Conservation (phyloP, 2,888 invertebrate genomes). For the Cryptops parisi region DNA sequence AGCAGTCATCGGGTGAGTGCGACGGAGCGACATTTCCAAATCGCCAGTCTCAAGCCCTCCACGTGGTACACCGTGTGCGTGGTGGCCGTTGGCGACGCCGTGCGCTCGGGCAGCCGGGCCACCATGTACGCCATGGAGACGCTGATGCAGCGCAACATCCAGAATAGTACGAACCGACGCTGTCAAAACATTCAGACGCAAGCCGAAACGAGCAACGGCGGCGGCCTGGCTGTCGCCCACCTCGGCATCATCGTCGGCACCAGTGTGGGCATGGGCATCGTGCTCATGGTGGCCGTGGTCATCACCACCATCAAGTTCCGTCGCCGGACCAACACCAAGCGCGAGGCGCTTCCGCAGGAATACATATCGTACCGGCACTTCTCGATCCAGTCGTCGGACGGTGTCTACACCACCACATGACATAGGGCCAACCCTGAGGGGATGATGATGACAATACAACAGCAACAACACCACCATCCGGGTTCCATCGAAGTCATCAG, state of each 20-base stretch:
- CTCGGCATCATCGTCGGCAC: constrained; percentile 73
- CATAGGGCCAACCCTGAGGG: constrained; percentile 13
- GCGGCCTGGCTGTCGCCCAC: constrained; percentile 52
- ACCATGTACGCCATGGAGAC: constrained; percentile 20
- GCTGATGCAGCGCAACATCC: constrained; percentile 18
- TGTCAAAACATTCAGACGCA: constrained; percentile 21
- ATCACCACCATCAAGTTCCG: constrained; percentile 20
- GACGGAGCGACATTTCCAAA: constrained; percentile 46
- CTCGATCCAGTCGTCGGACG: constrained; percentile 22
- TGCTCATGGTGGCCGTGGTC: constrained; percentile 60
- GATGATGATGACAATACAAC: no score
- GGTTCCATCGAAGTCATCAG: constrained; percentile 11
- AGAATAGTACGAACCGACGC: constrained; percentile 20
- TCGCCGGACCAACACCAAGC: constrained; percentile 16
- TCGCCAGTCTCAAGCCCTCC: constrained; percentile 59
- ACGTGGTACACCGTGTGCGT: constrained; percentile 76
- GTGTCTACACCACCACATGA: constrained; percentile 18
- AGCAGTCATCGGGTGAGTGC: constrained; percentile 19
- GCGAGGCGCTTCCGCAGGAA: constrained; percentile 21
- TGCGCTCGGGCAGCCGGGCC: constrained; percentile 22
- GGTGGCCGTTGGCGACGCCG: constrained; percentile 65
- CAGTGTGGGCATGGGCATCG: constrained; percentile 71
- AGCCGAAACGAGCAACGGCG: constrained; percentile 13
- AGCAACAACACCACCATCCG: no score
- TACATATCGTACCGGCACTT: constrained; percentile 26